A percentile compares a stretch with the other conserved stretches of the same genome.
Conservation (phyloP, 2,113 vertebrate genomes). For the Mus spicilegus region DNA sequence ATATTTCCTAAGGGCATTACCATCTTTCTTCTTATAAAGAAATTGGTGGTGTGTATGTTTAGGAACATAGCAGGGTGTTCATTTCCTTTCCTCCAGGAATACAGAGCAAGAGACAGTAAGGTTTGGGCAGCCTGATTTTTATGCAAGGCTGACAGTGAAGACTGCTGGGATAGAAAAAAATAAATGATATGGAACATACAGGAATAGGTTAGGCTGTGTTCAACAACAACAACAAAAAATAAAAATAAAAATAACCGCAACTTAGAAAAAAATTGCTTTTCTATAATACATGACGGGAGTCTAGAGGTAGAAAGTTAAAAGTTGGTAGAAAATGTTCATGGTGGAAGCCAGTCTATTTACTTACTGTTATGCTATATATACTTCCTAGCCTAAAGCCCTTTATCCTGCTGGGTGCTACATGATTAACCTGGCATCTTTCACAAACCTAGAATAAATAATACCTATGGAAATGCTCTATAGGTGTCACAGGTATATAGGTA, state of each 20-base stretch:
- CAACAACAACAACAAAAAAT: neutral
- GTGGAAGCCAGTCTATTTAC: neutral
- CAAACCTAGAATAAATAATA: neutral
- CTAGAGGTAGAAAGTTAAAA: neutral
- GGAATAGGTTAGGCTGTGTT: neutral
- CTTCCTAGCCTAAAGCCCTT: neutral
- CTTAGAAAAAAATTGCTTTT: neutral
- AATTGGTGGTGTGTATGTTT: neutral
- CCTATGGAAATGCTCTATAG: neutral
- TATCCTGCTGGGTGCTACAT: neutral
- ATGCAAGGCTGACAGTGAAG: neutral
- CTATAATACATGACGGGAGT: neutral
- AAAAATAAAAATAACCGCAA: neutral
- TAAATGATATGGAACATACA: neutral
- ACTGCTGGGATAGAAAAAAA: neutral
- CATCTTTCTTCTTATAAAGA: constrained; percentile 22
- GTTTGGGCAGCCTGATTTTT: neutral
- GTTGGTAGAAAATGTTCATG: neutral
- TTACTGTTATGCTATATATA: neutral
- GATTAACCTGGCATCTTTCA: neutral
- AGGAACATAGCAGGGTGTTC: neutral
- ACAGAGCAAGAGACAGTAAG: neutral
- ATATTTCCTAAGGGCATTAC: neutral
- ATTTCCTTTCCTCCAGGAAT: neutral
- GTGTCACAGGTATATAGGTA: neutral